Base-by-base conservation (phyloP, 2,113 vertebrate genomes). In the Sander lucioperca region DNA sequence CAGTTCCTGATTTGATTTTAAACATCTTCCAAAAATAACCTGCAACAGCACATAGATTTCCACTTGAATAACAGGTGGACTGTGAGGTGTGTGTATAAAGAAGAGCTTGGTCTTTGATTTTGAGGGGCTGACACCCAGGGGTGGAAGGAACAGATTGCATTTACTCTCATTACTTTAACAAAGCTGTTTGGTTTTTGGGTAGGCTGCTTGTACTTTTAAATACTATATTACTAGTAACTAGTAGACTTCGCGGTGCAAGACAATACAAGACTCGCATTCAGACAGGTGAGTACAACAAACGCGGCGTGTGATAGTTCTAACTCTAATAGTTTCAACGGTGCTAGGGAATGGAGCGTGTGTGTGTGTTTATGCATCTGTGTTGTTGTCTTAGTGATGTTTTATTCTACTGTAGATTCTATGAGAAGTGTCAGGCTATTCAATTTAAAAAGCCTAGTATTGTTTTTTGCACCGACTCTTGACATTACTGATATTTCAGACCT, bases 11-110 rank as follows among this genome's bases (percentile, higher is more conserved):
- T 43, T 30, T 48, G 4, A 80, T 21, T 50, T 39, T 16, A 0
- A 58, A 39, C 15, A 50, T 23, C 47, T 54, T 48, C 50, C 39
- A 23, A 57, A 73, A 27, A 66, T 27, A 66, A 73, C 68, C n/a
- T n/a, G 25, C 6, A 13, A 6, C 10, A 27, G 11, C 61, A 14
- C 57, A 85, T 47, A 19, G 36, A 72, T 66, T 59, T 72, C n/a
- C n/a, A 36, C 50, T 68, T 67, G 25, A 66, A 66, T 48, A 23
- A 25, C 23, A 45, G 43, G 23, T 72, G 45, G 67, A 18, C 19
- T 50, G 30, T 51, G n/a, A 66, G 27, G 62, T 51, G 33, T 39
- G 16, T 25, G 6, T 23, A 59, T 2, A 54, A 45, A 71, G 18
- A 53, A 48, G 30, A 66, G 14, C 16, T 25, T 2, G 16, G 12